Evolutionary conservation across 2,888 invertebrate genomes (phyloP), one percentile per base, ranked within the genome.

Genomic region (Reticulitermes lucifugus): DNA sequence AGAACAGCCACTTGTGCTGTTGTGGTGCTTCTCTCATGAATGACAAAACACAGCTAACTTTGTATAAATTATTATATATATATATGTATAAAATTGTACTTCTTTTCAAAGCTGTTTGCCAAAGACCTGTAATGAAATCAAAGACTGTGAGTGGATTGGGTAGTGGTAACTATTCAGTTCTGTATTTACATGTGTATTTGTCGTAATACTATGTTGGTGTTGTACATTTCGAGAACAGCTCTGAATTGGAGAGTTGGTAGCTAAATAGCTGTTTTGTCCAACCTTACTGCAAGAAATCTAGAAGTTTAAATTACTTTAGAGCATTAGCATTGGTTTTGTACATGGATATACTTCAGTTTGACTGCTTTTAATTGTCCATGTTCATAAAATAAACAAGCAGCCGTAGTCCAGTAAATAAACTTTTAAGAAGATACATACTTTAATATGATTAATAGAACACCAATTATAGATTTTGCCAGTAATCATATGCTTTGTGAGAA

Each of bases 111-210:
- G 81, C 41, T 81, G 81, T 65, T 81, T 81, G 81, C 81, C 81
- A 81, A 81, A 81, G 81, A 81, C 65, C 22, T 81, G 65, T 25
- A 81, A 81, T 55, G 81, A 81, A 84, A 84, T 51, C 80, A 81
- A 84, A 84, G 80, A 80, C 80, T 80, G 84, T 84, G 80, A 84
- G 84, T 80, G 84, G 80, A 60, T 35, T 81, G 81, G 35, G 51
- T 12, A 59, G 12, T 18, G 14, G 18, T 51, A 51, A 77, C 12
- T 29, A 46, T 79, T 79, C 25, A 79, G 79, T 79, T 79, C 22
- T n/a, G 35, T 81, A 81, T 81, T 81, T 81, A 81, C 60, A 51
- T 65, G 65, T 65, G 65, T 81, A 65, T 65, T 81, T 81, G 41
- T 41, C 41, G 35, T 60, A 65, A 81, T 81, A 65, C 43, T 65